Evolutionary conservation across 2,888 invertebrate genomes (phyloP).

Genomic region (Diadegma fenestrale): DNA sequence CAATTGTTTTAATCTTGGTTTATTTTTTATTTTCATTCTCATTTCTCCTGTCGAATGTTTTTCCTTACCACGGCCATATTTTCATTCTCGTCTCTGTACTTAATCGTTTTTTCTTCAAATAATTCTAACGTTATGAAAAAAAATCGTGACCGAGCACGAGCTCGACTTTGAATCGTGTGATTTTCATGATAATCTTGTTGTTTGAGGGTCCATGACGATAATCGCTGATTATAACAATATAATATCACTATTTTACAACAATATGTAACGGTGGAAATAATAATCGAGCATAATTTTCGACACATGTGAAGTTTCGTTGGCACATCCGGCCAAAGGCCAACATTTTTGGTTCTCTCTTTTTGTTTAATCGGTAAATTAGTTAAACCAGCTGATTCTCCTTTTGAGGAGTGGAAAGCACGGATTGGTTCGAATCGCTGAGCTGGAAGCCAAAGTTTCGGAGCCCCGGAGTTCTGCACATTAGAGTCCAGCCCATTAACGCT

Average conservation of each 20-base stretch:
- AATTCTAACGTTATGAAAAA: constrained; percentile 21
- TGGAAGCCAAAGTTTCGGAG: not conserved
- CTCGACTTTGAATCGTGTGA: constrained; percentile 42
- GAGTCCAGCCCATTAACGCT: not conserved
- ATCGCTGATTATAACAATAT: not conserved
- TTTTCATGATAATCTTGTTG: constrained; percentile 20
- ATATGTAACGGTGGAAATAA: constrained; percentile 14
- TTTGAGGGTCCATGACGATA: constrained; percentile 30
- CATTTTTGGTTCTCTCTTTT: not conserved
- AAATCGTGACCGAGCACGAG: constrained; percentile 16
- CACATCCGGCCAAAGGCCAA: not conserved
- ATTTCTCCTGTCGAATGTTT: not conserved
- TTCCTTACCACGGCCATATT: constrained; percentile 12
- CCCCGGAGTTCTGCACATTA: not conserved
- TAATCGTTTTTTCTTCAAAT: constrained; percentile 22
- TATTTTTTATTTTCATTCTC: not conserved
- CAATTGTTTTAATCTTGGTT: not conserved
- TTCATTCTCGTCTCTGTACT: constrained; percentile 8
- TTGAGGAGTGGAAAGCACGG: not conserved
- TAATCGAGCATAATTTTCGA: not conserved
- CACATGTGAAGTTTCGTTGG: too few relatives aligned
- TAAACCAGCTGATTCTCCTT: not conserved
- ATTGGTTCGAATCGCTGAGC: not conserved
- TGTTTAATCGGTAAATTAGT: not conserved
- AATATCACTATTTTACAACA: constrained; percentile 14